A percentile compares a stretch with the other conserved stretches of the same genome.
These are phyloP conservation scores for Tricholaema leucomelas DNA, from an alignment of 2,113 vertebrate genomes.

Conservation along the genomic window DNA sequence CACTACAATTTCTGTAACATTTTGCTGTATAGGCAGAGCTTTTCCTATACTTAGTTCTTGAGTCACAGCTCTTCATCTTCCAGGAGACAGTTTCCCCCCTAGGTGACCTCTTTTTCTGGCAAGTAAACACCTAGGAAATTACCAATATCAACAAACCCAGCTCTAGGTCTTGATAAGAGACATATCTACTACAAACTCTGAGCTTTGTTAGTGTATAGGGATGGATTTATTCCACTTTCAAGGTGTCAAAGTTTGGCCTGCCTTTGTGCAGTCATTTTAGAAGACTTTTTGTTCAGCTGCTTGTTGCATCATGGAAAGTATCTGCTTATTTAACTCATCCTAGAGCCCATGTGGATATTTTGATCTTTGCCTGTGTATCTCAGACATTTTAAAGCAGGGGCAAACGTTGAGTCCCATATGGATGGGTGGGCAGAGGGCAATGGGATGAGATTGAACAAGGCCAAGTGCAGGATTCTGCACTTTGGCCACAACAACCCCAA, in stretches of 20 bases:
- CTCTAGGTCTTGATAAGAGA: conserved; percentile 25
- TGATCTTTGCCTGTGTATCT: neutral
- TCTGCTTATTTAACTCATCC: neutral
- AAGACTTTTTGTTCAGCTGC: neutral
- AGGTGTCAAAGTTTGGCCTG: neutral
- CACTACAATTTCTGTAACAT: neutral
- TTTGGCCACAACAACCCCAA: no score
- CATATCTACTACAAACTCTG: conserved; percentile 29
- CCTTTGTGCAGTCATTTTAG: neutral
- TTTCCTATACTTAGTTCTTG: neutral
- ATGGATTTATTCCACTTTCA: conserved; percentile 13
- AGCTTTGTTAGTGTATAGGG: neutral
- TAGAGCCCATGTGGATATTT: neutral
- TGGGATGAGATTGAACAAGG: no score
- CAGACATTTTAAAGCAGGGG: neutral
- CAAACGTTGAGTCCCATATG: accelerated
- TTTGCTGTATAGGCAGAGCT: conserved; percentile 35
- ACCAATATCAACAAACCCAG: neutral
- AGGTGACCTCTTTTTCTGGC: neutral
- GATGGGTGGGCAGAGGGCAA: no score
- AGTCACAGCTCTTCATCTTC: conserved; percentile 23
- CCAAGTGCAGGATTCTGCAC: no score
- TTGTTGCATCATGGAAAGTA: neutral
- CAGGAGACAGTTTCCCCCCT: neutral
- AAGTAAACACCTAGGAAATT: neutral